Evolutionary conservation across 64 coral and sea anemone species (phyloP), one percentile per base, ranked within the genome.

Genomic region (Porites australiensis): DNA sequence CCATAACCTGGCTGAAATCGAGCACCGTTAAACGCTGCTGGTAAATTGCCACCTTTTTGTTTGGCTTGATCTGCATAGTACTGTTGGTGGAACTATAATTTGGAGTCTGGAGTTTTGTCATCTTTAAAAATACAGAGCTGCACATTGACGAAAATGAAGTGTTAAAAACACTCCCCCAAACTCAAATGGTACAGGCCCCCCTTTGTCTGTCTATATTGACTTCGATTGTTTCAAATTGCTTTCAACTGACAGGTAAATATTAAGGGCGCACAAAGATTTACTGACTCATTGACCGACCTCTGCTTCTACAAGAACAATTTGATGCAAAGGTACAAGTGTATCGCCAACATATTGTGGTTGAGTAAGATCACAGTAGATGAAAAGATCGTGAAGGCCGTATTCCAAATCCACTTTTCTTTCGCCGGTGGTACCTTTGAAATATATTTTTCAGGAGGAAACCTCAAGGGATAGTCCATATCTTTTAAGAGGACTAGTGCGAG

Each of bases 161-260:
- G 64, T 63, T 13, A 86, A 12, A 27, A 86, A 68, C 82, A 86
- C 62, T 70, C 51, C 51, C 63, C 82, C 82, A 12, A 67, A 86
- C 20, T 86, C 82, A 66, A 86, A 69, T 70, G 82, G 61, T 15
- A 86, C 82, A 14, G 44, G n/a, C 37, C 16, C 13, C 52, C 82
- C 82, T 86, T n/a, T n/a, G n/a, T n/a, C n/a, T n/a, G n/a, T n/a
- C n/a, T n/a, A n/a, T n/a, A n/a, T n/a, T 86, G 43, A 86, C 47
- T 70, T 86, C 37, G 43, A 70, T 86, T 10, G 21, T 62, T 47
- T 86, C n/a, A n/a, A n/a, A n/a, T 14, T 70, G 18, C 66, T 21
- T 70, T 23, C 66, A 8, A 21, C n/a, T 70, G 20, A 70, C 66
- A 70, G 20, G 66, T 70, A 70, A 4, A 21, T 70, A 70, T 70